Evolutionary conservation across 1,140 invertebrate species (phyloP).

Genomic region (Drosophila ambigua): DNA sequence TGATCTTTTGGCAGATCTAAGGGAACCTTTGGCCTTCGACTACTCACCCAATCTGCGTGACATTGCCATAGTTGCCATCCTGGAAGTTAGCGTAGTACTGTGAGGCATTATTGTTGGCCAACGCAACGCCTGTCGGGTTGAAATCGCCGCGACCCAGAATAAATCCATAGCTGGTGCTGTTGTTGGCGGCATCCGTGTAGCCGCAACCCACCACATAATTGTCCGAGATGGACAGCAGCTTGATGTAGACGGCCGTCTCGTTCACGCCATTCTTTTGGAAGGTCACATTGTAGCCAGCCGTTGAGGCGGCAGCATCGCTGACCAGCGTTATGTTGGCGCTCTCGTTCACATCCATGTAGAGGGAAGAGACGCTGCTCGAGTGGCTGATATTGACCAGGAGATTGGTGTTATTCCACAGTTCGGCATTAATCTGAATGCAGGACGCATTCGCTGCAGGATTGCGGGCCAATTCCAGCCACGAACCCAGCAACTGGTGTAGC

Average conservation of each 20-base stretch:
- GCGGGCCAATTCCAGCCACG: constrained; percentile 55
- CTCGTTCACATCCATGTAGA: constrained; percentile 29
- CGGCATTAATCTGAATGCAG: constrained; percentile 25
- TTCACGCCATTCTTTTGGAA: background rate
- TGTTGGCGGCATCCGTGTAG: constrained; percentile 30
- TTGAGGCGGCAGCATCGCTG: fast-evolving
- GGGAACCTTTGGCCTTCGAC: background rate
- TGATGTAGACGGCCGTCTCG: constrained; percentile 9
- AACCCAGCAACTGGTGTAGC: constrained; percentile 29
- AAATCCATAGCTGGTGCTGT: constrained; percentile 39
- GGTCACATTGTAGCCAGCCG: constrained; percentile 49
- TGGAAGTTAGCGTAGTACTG: constrained; percentile 25
- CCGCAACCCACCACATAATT: constrained; percentile 48
- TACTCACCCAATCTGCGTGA: constrained; percentile 49
- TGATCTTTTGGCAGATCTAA: no score
- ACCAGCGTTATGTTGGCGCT: constrained; percentile 33
- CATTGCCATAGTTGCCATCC: constrained; percentile 7
- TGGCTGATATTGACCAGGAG: constrained; percentile 43
- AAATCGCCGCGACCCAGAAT: constrained; percentile 28
- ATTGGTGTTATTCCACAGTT: constrained; percentile 7
- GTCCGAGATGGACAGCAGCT: constrained; percentile 29
- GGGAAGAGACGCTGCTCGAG: constrained; percentile 23
- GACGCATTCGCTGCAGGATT: constrained; percentile 24
- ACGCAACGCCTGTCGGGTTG: background rate
- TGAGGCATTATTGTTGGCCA: constrained; percentile 38